Evolutionary conservation across 2,888 invertebrate genomes (phyloP), one percentile per base, ranked within the genome.

Genomic region (Drosophila quinaria): DNA sequence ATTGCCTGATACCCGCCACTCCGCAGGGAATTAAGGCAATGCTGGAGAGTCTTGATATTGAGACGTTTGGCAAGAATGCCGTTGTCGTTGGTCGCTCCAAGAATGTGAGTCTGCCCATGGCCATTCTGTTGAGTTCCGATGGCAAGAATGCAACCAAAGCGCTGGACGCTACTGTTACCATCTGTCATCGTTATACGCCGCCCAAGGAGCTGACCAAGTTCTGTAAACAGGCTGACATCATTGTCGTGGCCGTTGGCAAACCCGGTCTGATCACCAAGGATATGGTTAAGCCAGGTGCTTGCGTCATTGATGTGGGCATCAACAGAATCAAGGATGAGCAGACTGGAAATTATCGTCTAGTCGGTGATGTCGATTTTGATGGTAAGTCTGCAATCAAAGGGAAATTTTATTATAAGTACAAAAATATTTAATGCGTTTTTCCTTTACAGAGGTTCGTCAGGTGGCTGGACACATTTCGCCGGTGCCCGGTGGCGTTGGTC

Each of bases 401-500:
- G 15, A 22, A 33, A 15, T 46, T 29, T 29, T 29, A 29, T 29
- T 29, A 29, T 29, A 29, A n/a, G n/a, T n/a, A n/a, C n/a, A n/a
- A n/a, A n/a, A 29, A 29, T 29, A 29, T 29, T 6, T 8, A 29
- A 8, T 29, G 25, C 6, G 29, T 2, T 29, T 42, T 6, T 3
- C 1, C 55, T 64, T 93, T 96, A 95, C 94, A 92, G 92, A 90
- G 68, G 97, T 97, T 0, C 94, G 94, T 66, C 94, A 97, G 92
- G 94, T 97, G 25, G 98, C 98, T 9, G 96, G 97, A 10, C 94
- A 95, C 58, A 95, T 98, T 50, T 97, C 98, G 0, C 98, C 98
- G 1, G 98, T 98, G 0, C 98, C 98, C 1, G 95, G 98, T 2
- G 98, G 98, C 2, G 98, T 97, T 4, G 98, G 98, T 0, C 98